phyloP scores from a whole-genome alignment of 1,140 invertebrate genomes.

The Kradibia gibbosae region DNA sequence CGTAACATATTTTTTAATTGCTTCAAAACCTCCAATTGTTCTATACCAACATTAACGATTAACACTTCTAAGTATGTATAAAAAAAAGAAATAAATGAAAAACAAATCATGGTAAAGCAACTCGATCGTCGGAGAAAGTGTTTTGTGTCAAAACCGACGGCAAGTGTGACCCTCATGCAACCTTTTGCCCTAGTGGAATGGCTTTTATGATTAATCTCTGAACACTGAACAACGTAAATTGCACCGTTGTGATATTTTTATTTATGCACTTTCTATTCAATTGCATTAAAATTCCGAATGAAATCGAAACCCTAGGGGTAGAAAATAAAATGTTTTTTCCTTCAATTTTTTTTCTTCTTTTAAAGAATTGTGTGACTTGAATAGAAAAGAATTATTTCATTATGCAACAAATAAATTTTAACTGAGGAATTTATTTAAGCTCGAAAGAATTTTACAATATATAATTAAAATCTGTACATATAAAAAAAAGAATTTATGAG shows the following conservation, averaged over 20 bases:
- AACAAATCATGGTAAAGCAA: conserved; percentile 46
- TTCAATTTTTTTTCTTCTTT: too few relatives aligned
- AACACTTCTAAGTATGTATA: conserved; percentile 57
- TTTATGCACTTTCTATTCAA: conserved; percentile 17
- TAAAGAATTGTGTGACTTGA: too few relatives aligned
- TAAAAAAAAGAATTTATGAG: conserved; percentile 20
- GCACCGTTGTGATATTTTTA: background rate
- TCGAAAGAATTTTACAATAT: background rate
- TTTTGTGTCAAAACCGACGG: conserved; percentile 54
- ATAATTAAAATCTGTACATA: conserved; percentile 21
- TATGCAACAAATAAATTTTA: too few relatives aligned
- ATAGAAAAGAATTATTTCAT: too few relatives aligned
- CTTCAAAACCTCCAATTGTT: conserved; percentile 62
- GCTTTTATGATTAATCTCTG: conserved; percentile 16
- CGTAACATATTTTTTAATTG: conserved; percentile 70
- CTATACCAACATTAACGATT: conserved; percentile 60
- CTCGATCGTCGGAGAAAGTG: conserved; percentile 57
- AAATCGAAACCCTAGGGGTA: too few relatives aligned
- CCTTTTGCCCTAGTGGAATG: conserved; percentile 49
- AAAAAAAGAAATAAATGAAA: conserved; percentile 47
- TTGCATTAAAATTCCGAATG: background rate
- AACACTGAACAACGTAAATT: background rate
- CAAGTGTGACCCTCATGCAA: conserved; percentile 54
- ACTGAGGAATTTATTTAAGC: background rate
- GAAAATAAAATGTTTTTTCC: too few relatives aligned